Conservation (phyloP, 1,140 invertebrate genomes). For the Pseudomyrmex sp. region DNA sequence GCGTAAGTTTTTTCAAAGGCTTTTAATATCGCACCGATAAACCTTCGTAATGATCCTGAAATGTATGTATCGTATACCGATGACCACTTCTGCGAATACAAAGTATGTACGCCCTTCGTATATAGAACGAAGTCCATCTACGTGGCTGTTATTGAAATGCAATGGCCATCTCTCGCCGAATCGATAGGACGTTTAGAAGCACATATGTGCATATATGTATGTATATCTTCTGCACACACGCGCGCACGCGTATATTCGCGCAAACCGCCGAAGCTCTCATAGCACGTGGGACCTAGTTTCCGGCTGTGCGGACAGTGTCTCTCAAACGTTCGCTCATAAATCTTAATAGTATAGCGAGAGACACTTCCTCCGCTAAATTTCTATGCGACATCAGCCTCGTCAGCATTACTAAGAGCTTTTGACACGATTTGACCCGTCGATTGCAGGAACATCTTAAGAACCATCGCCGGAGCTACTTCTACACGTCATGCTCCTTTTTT, state of each 20-base stretch:
- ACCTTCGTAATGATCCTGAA: constrained; percentile 32
- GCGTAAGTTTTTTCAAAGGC: neutral
- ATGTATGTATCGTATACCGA: constrained; percentile 15
- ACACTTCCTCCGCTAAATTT: constrained; percentile 48
- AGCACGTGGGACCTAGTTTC: constrained; percentile 71
- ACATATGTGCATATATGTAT: constrained; percentile 61
- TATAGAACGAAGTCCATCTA: constrained; percentile 66
- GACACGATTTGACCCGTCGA: constrained; percentile 57
- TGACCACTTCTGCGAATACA: constrained; percentile 54
- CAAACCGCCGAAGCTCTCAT: constrained; percentile 58
- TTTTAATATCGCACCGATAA: constrained; percentile 8
- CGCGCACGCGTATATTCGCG: constrained; percentile 54
- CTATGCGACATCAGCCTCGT: constrained; percentile 52
- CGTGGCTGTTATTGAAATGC: constrained; percentile 76
- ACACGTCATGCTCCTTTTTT: neutral
- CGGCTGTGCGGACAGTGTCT: constrained; percentile 68
- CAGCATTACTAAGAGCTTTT: constrained; percentile 48
- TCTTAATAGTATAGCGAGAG: constrained; percentile 71
- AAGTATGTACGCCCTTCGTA: constrained; percentile 43
- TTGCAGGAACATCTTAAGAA: constrained; percentile 38
- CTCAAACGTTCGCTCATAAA: constrained; percentile 76
- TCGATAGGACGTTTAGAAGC: constrained; percentile 72
- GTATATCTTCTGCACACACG: constrained; percentile 15
- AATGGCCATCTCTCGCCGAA: constrained; percentile 71
- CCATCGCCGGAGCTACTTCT: constrained; percentile 7